Evolutionary conservation across 1,140 invertebrate species (phyloP).

Genomic region (Ceratosolen fusciceps): DNA sequence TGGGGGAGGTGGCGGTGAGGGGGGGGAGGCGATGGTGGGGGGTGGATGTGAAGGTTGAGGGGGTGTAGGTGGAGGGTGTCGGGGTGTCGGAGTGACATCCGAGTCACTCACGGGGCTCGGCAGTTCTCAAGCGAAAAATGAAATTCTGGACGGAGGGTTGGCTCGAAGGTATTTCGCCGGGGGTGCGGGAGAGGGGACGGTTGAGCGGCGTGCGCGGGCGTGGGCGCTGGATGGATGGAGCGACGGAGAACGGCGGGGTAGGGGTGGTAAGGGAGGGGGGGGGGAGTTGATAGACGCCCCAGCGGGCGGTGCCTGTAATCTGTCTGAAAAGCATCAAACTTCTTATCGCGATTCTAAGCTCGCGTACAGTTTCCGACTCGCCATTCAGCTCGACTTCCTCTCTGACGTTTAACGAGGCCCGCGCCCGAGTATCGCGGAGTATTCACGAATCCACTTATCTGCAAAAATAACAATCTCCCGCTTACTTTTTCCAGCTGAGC

Average conservation of each 20-base stretch:
- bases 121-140: not conserved
- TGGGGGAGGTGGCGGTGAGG: not conserved
- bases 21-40: too few relatives aligned
- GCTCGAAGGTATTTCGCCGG: too few relatives aligned
- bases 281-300: constrained; percentile 31
- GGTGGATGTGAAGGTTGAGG: too few relatives aligned
- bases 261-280: too few relatives aligned
- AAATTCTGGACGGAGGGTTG: not conserved
- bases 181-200: too few relatives aligned
- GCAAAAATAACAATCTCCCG: not conserved
- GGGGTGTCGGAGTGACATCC: too few relatives aligned
- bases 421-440: not conserved
- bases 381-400: not conserved
- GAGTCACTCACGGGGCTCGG: not conserved
- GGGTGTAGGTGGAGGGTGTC: not conserved
- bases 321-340: constrained; percentile 36
- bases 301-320: constrained; percentile 29
- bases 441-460: not conserved
- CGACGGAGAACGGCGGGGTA: too few relatives aligned
- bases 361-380: not conserved
- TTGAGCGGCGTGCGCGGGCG: too few relatives aligned
- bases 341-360: constrained; percentile 34
- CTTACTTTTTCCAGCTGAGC: too few relatives aligned
- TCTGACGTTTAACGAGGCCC: constrained; percentile 16
- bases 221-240: too few relatives aligned